Evolutionary conservation across 2,888 invertebrate species (phyloP).

Genomic region (Apeira syringaria): DNA sequence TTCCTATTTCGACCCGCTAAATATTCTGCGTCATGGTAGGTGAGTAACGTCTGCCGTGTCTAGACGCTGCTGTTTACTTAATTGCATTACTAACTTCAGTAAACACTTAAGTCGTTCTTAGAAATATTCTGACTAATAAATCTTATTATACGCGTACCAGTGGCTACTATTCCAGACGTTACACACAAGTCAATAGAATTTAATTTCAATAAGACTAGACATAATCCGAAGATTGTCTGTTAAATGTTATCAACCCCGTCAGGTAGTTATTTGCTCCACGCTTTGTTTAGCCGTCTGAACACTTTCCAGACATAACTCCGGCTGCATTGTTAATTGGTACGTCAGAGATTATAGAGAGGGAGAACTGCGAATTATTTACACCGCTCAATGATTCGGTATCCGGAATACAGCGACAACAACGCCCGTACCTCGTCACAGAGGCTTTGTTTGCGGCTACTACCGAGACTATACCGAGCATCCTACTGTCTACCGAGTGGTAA

Average conservation of each 20-base stretch:
- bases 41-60: constrained; percentile 34
- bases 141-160: too few relatives aligned
- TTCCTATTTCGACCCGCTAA: constrained; percentile 36
- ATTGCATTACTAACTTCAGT: constrained; percentile 18
- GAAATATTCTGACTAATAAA: constrained; percentile 3
- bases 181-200: not conserved
- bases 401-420: constrained; percentile 61
- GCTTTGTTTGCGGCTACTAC: constrained; percentile 65
- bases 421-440: constrained; percentile 60
- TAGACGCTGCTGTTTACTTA: constrained; percentile 30
- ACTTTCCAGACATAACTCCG: constrained; percentile 26
- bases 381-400: constrained; percentile 54
- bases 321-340: constrained; percentile 27
- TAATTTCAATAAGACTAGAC: not conserved
- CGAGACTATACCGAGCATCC: constrained; percentile 46
- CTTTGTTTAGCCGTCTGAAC: constrained; percentile 16
- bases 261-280: not conserved
- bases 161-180: too few relatives aligned
- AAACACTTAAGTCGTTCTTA: constrained; percentile 8
- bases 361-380: constrained; percentile 55
- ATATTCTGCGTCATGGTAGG: constrained; percentile 32
- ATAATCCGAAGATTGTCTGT: not conserved
- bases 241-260: constrained; percentile 4
- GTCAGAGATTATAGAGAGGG: constrained; percentile 26
- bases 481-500: constrained; percentile 58